Evolutionary conservation across 2,888 invertebrate species (phyloP).

Genomic region (Coecobrya sp.): DNA sequence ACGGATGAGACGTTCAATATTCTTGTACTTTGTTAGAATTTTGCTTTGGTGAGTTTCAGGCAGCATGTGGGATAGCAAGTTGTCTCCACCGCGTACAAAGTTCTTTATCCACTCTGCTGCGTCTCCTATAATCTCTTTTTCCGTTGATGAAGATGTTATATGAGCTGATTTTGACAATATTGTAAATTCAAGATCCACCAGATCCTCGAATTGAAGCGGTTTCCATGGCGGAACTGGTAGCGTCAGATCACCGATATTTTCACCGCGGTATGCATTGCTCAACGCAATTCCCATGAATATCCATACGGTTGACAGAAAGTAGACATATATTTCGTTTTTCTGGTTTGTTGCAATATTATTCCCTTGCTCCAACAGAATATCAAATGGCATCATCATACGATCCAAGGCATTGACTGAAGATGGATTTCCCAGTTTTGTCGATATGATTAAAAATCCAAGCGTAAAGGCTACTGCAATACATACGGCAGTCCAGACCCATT

Average conservation of each 20-base stretch:
- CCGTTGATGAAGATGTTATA: not conserved
- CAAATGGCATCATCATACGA: not conserved
- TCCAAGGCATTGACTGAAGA: not conserved
- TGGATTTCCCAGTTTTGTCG: no score
- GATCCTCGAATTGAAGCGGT: not conserved
- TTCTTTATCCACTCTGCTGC: no score
- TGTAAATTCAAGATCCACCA: not conserved
- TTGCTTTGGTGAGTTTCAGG: no score
- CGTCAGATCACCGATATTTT: slow-evolving; percentile 51
- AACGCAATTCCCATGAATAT: not conserved
- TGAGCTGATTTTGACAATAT: not conserved
- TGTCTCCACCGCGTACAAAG: no score
- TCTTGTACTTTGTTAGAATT: no score
- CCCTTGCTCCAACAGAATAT: slow-evolving; percentile 9
- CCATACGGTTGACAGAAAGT: slow-evolving; percentile 6
- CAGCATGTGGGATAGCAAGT: no score
- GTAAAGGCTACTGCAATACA: not conserved
- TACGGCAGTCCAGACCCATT: not conserved
- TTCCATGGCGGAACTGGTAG: not conserved
- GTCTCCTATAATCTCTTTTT: no score
- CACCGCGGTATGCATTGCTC: slow-evolving; percentile 57
- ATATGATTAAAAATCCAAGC: no score
- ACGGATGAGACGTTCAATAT: no score
- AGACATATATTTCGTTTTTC: not conserved
- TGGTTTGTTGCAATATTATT: not conserved